A percentile compares a stretch with the other conserved stretches of the same genome.
These are phyloP conservation scores for Strigamia crassipes DNA, from an alignment of 2,888 invertebrate species.

Conservation along the genomic window DNA sequence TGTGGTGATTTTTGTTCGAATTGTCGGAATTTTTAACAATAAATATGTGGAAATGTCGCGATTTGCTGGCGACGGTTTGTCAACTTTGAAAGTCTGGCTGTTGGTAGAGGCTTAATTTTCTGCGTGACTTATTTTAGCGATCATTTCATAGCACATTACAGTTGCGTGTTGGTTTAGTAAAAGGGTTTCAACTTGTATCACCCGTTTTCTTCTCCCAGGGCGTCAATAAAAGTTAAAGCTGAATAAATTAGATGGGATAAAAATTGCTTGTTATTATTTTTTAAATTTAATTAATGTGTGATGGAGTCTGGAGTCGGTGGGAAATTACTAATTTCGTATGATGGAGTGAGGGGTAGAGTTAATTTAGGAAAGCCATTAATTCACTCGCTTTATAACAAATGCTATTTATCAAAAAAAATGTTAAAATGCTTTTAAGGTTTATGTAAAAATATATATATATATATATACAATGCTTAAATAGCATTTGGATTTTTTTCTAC, in stretches of 20 bases:
- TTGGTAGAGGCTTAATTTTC: constrained; percentile 8
- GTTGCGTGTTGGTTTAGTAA: constrained; percentile 28
- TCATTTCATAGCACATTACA: constrained; percentile 22
- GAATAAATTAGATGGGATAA: background rate
- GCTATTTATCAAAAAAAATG: constrained; percentile 32
- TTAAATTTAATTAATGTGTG: background rate
- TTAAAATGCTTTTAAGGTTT: background rate
- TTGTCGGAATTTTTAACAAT: no score
- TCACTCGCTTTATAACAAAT: background rate
- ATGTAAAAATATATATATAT: background rate
- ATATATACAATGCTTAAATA: background rate
- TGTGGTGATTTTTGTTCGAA: no score
- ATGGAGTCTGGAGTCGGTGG: background rate
- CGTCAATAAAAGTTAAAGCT: background rate
- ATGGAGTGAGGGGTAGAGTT: constrained; percentile 26
- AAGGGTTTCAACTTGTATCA: constrained; percentile 14
- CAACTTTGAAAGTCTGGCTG: background rate
- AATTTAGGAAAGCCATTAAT: constrained; percentile 29
- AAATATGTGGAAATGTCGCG: no score
- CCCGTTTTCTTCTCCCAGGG: background rate
- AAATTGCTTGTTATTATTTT: background rate
- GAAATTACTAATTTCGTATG: constrained; percentile 5
- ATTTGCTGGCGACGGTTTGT: no score
- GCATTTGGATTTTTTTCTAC: background rate
- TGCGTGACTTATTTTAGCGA: constrained; percentile 31